Evolutionary conservation across 37 sponge, comb jelly and placozoan genomes (phyloP).

Genomic region (Ianthella basta): DNA sequence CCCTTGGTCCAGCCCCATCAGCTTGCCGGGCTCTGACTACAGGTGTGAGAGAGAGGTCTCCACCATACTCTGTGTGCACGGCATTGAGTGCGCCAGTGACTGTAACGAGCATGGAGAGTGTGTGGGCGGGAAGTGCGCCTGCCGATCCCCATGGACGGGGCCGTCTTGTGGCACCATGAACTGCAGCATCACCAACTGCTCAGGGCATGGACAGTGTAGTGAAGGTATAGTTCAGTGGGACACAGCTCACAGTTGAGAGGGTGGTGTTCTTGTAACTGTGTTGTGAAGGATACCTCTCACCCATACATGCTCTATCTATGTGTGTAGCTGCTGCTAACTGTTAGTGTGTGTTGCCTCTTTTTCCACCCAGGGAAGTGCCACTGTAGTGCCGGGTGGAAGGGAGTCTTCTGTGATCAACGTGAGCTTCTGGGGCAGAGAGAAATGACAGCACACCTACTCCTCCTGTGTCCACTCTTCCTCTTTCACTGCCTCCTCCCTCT

Average conservation of each 20-base stretch:
- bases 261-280: no score
- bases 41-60: slow-evolving; percentile 86
- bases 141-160: slow-evolving; percentile 75
- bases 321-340: no score
- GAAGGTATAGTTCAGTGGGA: slow-evolving; percentile 25
- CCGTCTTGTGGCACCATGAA: slow-evolving; percentile 55
- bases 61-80: slow-evolving; percentile 87
- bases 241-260: not conserved
- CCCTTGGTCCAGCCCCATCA: slow-evolving; percentile 4
- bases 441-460: no score
- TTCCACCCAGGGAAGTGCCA: slow-evolving; percentile 50
- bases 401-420: slow-evolving; percentile 70
- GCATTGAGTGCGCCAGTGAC: slow-evolving; percentile 65
- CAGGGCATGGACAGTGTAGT: slow-evolving; percentile 64
- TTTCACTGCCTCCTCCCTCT: not conserved
- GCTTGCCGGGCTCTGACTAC: slow-evolving; percentile 53
- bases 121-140: slow-evolving; percentile 63
- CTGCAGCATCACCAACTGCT: slow-evolving; percentile 66
- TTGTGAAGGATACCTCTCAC: no score
- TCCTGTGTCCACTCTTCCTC: no score
- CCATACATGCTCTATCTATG: no score
- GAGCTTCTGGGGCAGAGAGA: no score
- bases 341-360: not conserved
- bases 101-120: slow-evolving; percentile 84
- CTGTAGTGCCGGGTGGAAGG: slow-evolving; percentile 82